phyloP scores from a whole-genome alignment of 2,888 invertebrate genomes.

The Bellardia bayeri region DNA sequence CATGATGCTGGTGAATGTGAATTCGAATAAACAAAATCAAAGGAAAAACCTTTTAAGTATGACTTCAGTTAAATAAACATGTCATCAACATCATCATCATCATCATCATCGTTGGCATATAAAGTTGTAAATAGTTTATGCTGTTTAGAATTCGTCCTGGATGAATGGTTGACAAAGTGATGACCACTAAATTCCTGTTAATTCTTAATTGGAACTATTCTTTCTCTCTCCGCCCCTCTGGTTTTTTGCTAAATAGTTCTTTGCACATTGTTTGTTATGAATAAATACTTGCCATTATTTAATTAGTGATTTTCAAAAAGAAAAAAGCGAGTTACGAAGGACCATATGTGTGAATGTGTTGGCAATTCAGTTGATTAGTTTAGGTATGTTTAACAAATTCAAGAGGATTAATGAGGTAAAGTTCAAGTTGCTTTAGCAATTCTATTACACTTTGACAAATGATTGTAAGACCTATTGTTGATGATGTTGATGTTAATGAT shows the following conservation, averaged over 20 bases:
- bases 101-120: constrained; percentile 20
- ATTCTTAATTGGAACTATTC: constrained; percentile 64
- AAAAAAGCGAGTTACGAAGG: not conserved
- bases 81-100: not conserved
- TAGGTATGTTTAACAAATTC: too few relatives aligned
- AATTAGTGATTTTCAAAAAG: constrained; percentile 6
- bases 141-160: constrained; percentile 47
- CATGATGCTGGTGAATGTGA: constrained; percentile 37
- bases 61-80: constrained; percentile 66
- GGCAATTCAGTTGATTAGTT: too few relatives aligned
- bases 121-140: constrained; percentile 54
- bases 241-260: constrained; percentile 5
- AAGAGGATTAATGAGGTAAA: too few relatives aligned
- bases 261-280: constrained; percentile 29
- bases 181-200: constrained; percentile 62
- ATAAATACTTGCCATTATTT: constrained; percentile 15
- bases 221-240: not conserved
- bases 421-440: too few relatives aligned
- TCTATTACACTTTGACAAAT: too few relatives aligned
- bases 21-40: constrained; percentile 45
- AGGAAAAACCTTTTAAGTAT: constrained; percentile 61
- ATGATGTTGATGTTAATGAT: too few relatives aligned
- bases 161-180: constrained; percentile 49
- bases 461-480: too few relatives aligned
- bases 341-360: not conserved